Percentiles rank a stretch among this genome's conserved stretches.
Evolutionary conservation across 2,113 vertebrate genomes (phyloP).

Genomic region (Dasypus novemcinctus): DNA sequence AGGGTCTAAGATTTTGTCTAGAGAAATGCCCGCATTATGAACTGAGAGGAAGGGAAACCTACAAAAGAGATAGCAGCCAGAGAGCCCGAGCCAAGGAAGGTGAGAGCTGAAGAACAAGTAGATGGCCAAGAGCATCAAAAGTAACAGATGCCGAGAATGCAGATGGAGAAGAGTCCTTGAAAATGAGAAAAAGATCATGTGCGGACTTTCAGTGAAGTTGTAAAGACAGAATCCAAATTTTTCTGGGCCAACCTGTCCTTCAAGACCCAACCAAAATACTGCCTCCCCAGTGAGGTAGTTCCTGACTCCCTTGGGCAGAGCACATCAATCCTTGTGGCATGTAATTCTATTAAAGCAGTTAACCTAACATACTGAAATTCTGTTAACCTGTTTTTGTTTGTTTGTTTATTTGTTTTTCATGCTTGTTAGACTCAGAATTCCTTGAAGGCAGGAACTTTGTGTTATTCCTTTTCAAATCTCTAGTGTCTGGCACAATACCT

Average conservation of each 20-base stretch:
- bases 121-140: background rate
- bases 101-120: slow-evolving; percentile 41
- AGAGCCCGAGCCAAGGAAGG: background rate
- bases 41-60: background rate
- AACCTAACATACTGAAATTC: slow-evolving; percentile 15
- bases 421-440: slow-evolving; percentile 18
- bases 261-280: slow-evolving; percentile 37
- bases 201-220: background rate
- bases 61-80: background rate
- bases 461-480: slow-evolving; percentile 29
- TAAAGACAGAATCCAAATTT: slow-evolving; percentile 28
- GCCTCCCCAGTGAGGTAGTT: background rate
- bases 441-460: slow-evolving; percentile 26
- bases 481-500: background rate
- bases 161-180: background rate
- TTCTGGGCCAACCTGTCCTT: background rate
- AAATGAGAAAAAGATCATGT: background rate
- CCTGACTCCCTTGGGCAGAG: background rate
- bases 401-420: too few relatives aligned
- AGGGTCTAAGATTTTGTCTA: background rate
- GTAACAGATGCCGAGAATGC: background rate
- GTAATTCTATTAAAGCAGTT: slow-evolving; percentile 10
- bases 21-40: background rate
- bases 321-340: background rate
- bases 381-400: background rate